phyloP scores from a whole-genome alignment of 64 coral and sea anemone genomes.

The Stylophora pistillata region DNA sequence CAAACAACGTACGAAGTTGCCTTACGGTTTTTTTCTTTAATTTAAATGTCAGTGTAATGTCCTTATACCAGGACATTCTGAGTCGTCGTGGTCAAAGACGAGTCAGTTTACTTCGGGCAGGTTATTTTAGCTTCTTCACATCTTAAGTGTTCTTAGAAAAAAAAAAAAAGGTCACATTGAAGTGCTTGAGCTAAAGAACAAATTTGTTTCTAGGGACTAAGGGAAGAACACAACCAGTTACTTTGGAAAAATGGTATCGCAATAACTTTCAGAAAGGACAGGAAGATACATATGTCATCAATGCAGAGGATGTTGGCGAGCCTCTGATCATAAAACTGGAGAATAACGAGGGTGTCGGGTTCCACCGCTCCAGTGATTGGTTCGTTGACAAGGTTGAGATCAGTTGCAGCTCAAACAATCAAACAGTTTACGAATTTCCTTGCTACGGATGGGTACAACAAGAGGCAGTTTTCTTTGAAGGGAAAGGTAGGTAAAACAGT shows the following conservation, averaged over 20 bases:
- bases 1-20: no score
- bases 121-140: no score
- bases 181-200: background rate
- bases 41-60: no score
- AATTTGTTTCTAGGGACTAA: slow-evolving; percentile 55
- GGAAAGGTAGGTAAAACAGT: slow-evolving; percentile 41
- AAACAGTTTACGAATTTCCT: slow-evolving; percentile 47
- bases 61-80: no score
- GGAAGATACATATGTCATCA: slow-evolving; percentile 46
- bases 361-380: slow-evolving; percentile 57
- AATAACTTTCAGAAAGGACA: slow-evolving; percentile 50
- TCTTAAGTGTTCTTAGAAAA: background rate
- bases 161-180: background rate
- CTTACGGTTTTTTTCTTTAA: no score
- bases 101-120: no score
- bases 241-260: slow-evolving; percentile 23
- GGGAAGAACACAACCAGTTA: slow-evolving; percentile 20
- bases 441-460: slow-evolving; percentile 63
- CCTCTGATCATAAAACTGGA: slow-evolving; percentile 43
- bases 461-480: slow-evolving; percentile 53
- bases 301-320: slow-evolving; percentile 54
- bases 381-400: slow-evolving; percentile 59
- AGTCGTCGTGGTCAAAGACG: no score
- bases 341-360: slow-evolving; percentile 46
- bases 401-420: background rate